These are phyloP conservation scores for Megaceryle maxima DNA, from an alignment of 2,113 vertebrate genomes.

Conservation along the genomic window DNA sequence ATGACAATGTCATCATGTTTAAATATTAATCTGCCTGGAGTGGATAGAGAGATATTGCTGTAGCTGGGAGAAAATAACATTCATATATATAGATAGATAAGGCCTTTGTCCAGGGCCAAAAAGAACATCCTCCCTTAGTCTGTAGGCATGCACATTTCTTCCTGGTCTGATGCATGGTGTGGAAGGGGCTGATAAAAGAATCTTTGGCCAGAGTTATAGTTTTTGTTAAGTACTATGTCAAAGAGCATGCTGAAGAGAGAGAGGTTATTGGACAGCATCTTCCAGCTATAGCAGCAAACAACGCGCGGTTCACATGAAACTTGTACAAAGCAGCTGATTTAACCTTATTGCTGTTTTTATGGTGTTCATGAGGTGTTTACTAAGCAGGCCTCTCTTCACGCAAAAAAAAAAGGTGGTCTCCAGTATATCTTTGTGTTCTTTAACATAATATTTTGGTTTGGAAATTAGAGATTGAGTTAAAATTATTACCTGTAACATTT, in stretches of 20 bases:
- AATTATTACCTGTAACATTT: conserved; percentile 14
- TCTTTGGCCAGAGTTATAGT: not conserved
- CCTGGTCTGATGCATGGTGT: not conserved
- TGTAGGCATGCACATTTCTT: not conserved
- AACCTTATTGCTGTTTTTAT: not conserved
- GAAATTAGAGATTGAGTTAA: conserved; percentile 26
- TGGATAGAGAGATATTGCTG: not conserved
- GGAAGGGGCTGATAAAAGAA: not conserved
- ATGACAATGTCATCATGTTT: not conserved
- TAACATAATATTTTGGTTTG: not conserved
- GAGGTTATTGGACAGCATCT: not conserved
- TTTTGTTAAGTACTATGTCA: not conserved
- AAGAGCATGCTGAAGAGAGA: not conserved
- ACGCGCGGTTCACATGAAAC: not conserved
- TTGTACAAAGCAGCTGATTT: not conserved
- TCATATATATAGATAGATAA: not conserved
- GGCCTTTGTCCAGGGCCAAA: not conserved
- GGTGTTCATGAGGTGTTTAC: not conserved
- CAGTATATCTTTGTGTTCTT: not conserved
- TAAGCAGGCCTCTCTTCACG: not conserved
- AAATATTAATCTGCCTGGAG: not conserved
- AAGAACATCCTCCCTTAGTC: not conserved
- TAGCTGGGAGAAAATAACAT: not conserved
- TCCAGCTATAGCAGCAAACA: not conserved
- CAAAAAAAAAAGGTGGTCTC: not conserved